Base-by-base conservation (phyloP, 2,888 invertebrate species). In the Vanessa cardui region DNA sequence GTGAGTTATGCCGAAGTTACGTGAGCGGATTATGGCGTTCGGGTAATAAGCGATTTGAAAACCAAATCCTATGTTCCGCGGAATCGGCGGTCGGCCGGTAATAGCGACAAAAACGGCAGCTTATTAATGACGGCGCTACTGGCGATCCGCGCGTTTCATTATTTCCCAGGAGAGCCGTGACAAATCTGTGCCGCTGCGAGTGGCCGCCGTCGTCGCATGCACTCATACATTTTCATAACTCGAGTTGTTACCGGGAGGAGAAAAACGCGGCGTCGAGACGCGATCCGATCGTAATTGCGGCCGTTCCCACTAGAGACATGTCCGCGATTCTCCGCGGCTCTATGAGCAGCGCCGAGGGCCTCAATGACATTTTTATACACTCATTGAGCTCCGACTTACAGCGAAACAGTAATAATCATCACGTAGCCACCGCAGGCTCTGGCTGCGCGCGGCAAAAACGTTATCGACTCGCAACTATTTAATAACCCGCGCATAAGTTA, bases 191-290 rank as follows among this genome's bases (percentile, higher is more conserved):
- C 39, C 39, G 52, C 52, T 26, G 39, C 16, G 62, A 59, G 59
- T 59, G 59, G 26, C 44, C 59, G 33, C 47, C 54, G 4, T 4
- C 54, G 60, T 47, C 60, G 46, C 58, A 60, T 33, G 56, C 56
- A 54, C 72, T 84, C 84, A 85, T 87, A 77, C 83, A 88, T 87
- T 81, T 88, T 84, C 82, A 86, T 85, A 72, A 67, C 68, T 72
- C 64, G 64, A 64, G 39, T 62, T 45, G 60, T 21, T 61, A 60
- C 60, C 60, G 54, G 39, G 58, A 12, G 50, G 49, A 73, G 77
- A 86, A 88, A 87, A 87, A 86, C 83, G 80, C 82, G 81, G 81
- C 85, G 82, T 73, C 81, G 76, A 73, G 56, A 61, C 74, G 72
- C 78, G 77, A 39, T 33, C 56, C 68, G 70, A 70, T 68, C 62